Conservation (phyloP, 1,140 invertebrate species). For the Triops longicaudatus region DNA sequence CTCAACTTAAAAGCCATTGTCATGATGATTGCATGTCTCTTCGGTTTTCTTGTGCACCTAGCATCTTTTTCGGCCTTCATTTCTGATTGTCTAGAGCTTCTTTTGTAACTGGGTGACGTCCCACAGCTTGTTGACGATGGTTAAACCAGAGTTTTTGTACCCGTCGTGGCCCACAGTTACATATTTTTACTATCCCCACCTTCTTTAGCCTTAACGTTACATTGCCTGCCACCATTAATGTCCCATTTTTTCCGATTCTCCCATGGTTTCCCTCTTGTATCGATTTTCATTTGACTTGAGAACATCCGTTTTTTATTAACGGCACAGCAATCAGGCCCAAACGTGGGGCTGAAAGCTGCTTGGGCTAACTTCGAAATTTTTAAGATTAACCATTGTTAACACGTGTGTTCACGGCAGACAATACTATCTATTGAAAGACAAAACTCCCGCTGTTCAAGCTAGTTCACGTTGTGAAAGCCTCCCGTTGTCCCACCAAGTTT, state of each 20-base stretch:
- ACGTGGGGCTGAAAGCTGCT: neutral
- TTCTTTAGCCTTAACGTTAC: neutral
- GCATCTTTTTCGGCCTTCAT: neutral
- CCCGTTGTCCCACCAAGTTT: neutral
- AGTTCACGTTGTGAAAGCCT: conserved; percentile 5
- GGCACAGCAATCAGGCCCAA: neutral
- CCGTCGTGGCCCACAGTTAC: neutral
- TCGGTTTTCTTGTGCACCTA: conserved; percentile 14
- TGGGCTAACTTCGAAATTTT: neutral
- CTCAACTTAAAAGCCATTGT: conserved; percentile 12
- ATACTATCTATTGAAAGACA: neutral
- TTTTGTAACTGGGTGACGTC: conserved; percentile 6
- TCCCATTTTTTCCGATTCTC: neutral
- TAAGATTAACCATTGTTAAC: neutral
- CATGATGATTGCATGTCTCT: conserved; percentile 15
- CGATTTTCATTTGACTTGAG: neutral
- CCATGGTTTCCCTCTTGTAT: neutral
- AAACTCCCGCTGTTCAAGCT: neutral
- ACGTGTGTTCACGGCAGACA: neutral
- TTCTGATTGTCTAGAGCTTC: conserved; percentile 7
- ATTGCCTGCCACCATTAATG: neutral
- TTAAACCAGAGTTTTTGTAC: conserved; percentile 4
- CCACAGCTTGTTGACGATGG: conserved; percentile 9
- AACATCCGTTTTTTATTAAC: neutral
- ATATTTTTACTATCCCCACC: neutral